Conservation (phyloP, 2,888 invertebrate species). For the Piscicola geometra region DNA sequence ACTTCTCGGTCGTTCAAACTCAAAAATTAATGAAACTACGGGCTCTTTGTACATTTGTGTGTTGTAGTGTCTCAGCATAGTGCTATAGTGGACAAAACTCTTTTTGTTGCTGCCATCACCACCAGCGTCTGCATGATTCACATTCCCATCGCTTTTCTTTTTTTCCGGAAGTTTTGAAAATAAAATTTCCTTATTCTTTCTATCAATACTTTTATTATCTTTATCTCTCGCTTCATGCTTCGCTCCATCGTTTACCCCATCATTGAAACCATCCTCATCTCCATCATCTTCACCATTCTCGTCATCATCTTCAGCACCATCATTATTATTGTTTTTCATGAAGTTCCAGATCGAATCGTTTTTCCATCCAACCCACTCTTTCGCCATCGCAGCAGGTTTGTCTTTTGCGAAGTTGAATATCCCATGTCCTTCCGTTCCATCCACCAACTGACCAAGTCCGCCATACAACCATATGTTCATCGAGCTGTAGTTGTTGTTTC, state of each 20-base stretch:
- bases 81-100: not conserved
- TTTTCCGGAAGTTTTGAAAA: not conserved
- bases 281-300: too few relatives aligned
- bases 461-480: slow-evolving; percentile 61
- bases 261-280: not conserved
- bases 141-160: not conserved
- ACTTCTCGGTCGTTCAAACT: slow-evolving; percentile 82
- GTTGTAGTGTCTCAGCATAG: slow-evolving; percentile 9
- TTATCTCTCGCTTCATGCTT: not conserved
- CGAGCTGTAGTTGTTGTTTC: not conserved
- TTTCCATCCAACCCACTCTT: slow-evolving; percentile 87
- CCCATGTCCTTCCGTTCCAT: slow-evolving; percentile 73
- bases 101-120: not conserved
- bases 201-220: not conserved
- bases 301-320: too few relatives aligned
- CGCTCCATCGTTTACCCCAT: not conserved
- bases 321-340: not conserved
- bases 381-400: slow-evolving; percentile 55
- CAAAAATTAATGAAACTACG: slow-evolving; percentile 72
- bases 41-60: slow-evolving; percentile 46
- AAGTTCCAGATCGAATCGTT: slow-evolving; percentile 42
- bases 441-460: slow-evolving; percentile 77
- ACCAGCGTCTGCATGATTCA: too few relatives aligned
- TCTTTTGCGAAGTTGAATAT: slow-evolving; percentile 67
- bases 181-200: not conserved